Base-by-base conservation (phyloP, 2,888 invertebrate genomes). In the Neocrepidodera transversa region DNA sequence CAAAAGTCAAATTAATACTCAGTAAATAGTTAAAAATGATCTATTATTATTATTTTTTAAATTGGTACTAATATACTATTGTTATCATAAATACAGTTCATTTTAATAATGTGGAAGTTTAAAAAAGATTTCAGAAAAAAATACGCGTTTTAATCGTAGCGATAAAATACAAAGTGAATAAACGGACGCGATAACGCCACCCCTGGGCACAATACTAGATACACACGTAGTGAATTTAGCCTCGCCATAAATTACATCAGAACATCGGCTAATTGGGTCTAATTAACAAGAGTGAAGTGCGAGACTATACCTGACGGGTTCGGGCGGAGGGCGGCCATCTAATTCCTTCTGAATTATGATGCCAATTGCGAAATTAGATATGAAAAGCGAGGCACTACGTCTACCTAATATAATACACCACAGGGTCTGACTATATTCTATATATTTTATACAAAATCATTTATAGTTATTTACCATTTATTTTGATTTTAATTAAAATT, bases 311-410 rank as follows among this genome's bases (percentile, higher is more conserved):
- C 56, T 63, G 65, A 63, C 65, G 65, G 66, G 63, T 56, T 61
- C 5, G 45, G 43, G 45, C 14, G 45, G 26, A 20, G 36, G 11
- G 16, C 42, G 45, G 45, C 26, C 10, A 26, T 26, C 65, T 68
- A 68, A 69, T 68, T 69, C 66, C 51, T 60, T 48, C 72, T 77
- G 77, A 78, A 72, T 78, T 78, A 78, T 77, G 76, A 74, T 74
- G 73, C 75, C 78, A 78, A 78, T 78, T 78, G 76, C 71, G 78
- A 76, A 77, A 78, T 78, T 77, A 77, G 75, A 77, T 76, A 76
- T 76, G 66, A 65, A 64, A 62, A 69, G 65, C 66, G 70, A 51
- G 36, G 36, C 42, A 28, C 35, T 20, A 45, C 16, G 45, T 28
- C 17, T 53, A 54, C 54, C 36, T 54, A 26, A 26, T 26, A 2